Conservation (phyloP, 2,113 vertebrate genomes). For the Lasiurus borealis region DNA sequence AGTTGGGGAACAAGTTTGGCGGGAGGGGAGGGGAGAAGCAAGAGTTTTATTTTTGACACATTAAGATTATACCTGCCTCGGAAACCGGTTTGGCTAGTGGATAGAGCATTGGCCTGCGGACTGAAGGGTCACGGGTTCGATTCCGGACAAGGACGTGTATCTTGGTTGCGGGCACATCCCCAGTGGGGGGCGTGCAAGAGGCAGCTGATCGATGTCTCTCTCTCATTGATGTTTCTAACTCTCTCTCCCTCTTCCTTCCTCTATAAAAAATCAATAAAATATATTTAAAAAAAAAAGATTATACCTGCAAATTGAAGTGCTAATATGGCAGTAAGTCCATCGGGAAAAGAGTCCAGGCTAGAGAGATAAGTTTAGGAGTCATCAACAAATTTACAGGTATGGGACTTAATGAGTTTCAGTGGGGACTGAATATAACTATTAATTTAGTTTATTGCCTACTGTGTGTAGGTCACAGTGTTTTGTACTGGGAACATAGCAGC, state of each 20-base stretch:
- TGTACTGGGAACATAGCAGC: not conserved
- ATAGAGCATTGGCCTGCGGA: too few relatives aligned
- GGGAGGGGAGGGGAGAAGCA: not conserved
- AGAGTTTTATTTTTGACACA: not conserved
- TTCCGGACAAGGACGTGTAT: too few relatives aligned
- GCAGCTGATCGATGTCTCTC: too few relatives aligned
- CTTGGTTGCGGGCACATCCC: too few relatives aligned
- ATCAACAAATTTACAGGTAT: not conserved
- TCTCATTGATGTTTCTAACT: too few relatives aligned
- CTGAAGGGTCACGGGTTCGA: too few relatives aligned
- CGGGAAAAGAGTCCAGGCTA: not conserved
- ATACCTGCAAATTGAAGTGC: not conserved
- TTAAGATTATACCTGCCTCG: not conserved
- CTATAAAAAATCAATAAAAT: too few relatives aligned
- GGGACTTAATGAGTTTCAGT: not conserved
- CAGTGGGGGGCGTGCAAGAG: too few relatives aligned
- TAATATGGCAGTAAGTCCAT: not conserved
- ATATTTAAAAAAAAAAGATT: too few relatives aligned
- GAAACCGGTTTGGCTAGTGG: too few relatives aligned
- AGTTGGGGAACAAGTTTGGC: not conserved
- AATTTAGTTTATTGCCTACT: not conserved
- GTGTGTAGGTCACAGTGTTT: not conserved
- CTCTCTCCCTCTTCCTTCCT: too few relatives aligned
- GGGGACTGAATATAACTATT: not conserved
- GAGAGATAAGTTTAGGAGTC: not conserved